These are phyloP conservation scores for Pantherophis guttatus DNA, from an alignment of 2,113 vertebrate genomes.

Conservation along the genomic window DNA sequence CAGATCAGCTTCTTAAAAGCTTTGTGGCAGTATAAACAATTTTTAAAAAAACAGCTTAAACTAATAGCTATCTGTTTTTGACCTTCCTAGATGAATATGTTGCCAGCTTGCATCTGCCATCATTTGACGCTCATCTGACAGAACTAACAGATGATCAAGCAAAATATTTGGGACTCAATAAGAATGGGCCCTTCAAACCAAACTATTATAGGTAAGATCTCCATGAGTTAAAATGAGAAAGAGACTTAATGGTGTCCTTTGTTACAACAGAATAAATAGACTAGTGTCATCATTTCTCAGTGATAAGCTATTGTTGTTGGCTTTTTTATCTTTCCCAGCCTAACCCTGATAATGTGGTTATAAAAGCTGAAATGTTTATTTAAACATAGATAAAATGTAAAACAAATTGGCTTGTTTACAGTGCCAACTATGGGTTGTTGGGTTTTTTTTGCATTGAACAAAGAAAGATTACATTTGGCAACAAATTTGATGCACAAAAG, in stretches of 20 bases:
- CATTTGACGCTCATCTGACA: conserved; percentile 83
- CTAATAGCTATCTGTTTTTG: neutral
- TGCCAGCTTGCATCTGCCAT: conserved; percentile 82
- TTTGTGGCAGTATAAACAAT: neutral
- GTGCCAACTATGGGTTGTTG: neutral
- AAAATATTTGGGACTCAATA: conserved; percentile 85
- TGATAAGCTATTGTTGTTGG: neutral
- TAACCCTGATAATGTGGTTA: neutral
- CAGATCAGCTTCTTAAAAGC: neutral
- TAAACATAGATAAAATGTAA: neutral
- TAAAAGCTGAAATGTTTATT: neutral
- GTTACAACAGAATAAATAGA: neutral
- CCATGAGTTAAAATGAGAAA: neutral
- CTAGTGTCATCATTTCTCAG: neutral
- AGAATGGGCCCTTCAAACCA: conserved; percentile 85
- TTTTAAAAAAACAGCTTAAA: neutral
- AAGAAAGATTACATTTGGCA: neutral
- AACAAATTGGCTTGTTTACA: neutral
- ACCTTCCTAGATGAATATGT: conserved; percentile 78
- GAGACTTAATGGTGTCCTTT: neutral
- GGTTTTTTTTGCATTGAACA: neutral
- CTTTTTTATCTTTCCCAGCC: neutral
- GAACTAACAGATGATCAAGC: conserved; percentile 83
- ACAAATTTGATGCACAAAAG: neutral
- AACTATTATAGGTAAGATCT: conserved; percentile 81